phyloP scores from a whole-genome alignment of 2,797 vertebrate genomes.

The Carapus acus region DNA sequence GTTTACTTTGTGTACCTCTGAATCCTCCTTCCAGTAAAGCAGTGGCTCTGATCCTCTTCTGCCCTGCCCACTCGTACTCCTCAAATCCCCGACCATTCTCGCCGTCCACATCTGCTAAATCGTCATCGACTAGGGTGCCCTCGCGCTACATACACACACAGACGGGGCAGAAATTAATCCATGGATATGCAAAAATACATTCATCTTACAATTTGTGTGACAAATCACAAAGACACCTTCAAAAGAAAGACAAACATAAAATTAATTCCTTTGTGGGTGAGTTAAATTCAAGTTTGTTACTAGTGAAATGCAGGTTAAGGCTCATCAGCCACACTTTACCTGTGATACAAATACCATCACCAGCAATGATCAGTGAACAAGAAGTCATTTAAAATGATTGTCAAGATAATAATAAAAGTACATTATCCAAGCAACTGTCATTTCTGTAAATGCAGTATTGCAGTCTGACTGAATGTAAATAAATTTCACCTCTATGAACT shows the following conservation, averaged over 20 bases:
- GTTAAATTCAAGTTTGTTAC: too few species aligned
- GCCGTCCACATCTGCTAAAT: slow-evolving; percentile 91
- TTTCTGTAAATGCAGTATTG: background rate
- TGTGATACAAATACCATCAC: slow-evolving; percentile 11
- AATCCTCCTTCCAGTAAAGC: slow-evolving; percentile 96
- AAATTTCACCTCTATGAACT: too few species aligned
- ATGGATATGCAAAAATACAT: background rate
- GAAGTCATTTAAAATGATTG: background rate
- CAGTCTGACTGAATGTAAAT: background rate
- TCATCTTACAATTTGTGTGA: too few species aligned
- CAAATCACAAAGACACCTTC: too few species aligned
- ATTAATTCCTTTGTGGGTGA: too few species aligned
- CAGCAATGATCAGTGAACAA: background rate
- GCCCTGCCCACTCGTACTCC: slow-evolving; percentile 98
- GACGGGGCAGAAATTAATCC: slow-evolving; percentile 21
- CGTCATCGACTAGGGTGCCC: slow-evolving; percentile 88
- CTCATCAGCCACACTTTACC: too few species aligned
- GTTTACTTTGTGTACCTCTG: slow-evolving; percentile 77
- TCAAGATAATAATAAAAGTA: background rate
- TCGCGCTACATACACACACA: slow-evolving; percentile 78
- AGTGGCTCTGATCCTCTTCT: slow-evolving; percentile 97
- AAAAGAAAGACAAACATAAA: too few species aligned
- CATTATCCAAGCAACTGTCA: background rate
- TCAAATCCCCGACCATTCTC: slow-evolving; percentile 95
- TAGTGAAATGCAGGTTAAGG: too few species aligned